Evolutionary conservation across 2,113 vertebrate genomes (phyloP).

Genomic region (Phyllopteryx taeniolatus): DNA sequence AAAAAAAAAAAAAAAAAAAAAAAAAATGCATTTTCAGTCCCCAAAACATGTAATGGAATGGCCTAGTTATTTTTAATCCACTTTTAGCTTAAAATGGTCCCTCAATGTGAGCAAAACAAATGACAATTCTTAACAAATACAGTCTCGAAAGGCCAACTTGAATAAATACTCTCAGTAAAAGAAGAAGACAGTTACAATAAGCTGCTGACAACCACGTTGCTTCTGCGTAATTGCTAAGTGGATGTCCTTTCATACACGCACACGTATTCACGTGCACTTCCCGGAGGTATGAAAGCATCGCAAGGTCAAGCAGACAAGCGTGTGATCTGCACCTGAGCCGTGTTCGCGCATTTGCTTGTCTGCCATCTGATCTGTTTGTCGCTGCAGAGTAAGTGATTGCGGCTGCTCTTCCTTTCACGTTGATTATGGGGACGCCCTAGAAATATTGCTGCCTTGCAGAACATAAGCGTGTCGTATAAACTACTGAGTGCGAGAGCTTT

Average conservation of each 20-base stretch:
- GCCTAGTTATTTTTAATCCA: background rate
- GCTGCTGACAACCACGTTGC: slow-evolving; percentile 7
- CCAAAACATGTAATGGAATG: background rate
- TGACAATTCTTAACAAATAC: background rate
- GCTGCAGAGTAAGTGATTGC: slow-evolving; percentile 15
- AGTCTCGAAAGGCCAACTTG: background rate
- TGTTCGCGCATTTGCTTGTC: slow-evolving; percentile 15
- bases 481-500: background rate
- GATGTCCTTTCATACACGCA: background rate
- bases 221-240: background rate
- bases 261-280: background rate
- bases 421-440: background rate
- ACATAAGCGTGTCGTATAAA: background rate
- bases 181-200: background rate
- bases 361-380: slow-evolving; percentile 10
- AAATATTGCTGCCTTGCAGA: background rate
- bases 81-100: background rate
- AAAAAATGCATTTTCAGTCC: background rate
- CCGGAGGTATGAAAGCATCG: slow-evolving; percentile 11
- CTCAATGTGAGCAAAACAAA: background rate
- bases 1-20: background rate
- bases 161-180: background rate
- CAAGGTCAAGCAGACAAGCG: slow-evolving; percentile 12
- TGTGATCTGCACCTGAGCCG: slow-evolving; percentile 21
- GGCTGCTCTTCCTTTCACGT: background rate